Conservation (phyloP, 2,888 invertebrate species). For the Polietes domitor region DNA sequence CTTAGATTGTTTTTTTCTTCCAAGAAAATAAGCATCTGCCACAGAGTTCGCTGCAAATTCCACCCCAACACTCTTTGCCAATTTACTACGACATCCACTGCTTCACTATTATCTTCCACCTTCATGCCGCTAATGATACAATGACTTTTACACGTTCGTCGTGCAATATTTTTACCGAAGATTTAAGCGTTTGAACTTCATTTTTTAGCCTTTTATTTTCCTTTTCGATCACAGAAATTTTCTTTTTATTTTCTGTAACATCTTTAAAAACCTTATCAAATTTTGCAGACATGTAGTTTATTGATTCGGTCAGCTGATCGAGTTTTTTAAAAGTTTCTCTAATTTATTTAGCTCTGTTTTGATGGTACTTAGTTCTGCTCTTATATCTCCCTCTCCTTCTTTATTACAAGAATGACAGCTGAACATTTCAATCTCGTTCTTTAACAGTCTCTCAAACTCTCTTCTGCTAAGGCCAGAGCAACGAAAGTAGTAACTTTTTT, state of each 20-base stretch:
- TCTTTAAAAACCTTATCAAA: conserved; percentile 19
- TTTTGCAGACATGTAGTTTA: conserved; percentile 12
- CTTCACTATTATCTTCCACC: neutral
- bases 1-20: neutral
- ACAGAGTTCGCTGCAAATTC: neutral
- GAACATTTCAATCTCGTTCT: conserved; percentile 2
- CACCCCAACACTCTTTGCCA: neutral
- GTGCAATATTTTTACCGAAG: conserved; percentile 17
- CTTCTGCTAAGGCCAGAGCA: conserved; percentile 34
- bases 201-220: conserved; percentile 29
- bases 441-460: conserved; percentile 14
- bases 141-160: conserved; percentile 8
- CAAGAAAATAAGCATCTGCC: conserved; percentile 21
- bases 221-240: neutral
- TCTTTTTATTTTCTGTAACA: conserved; percentile 32
- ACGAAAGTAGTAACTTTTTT: conserved; percentile 18
- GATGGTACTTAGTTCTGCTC: neutral
- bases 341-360: conserved; percentile 22
- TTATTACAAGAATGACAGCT: neutral
- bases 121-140: conserved; percentile 23
- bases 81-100: neutral
- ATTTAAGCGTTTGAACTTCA: conserved; percentile 17
- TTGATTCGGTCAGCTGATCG: conserved; percentile 22
- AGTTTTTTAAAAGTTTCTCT: conserved; percentile 17
- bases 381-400: neutral